Conservation (phyloP, 2,888 invertebrate species). For the Allygus modestus region DNA sequence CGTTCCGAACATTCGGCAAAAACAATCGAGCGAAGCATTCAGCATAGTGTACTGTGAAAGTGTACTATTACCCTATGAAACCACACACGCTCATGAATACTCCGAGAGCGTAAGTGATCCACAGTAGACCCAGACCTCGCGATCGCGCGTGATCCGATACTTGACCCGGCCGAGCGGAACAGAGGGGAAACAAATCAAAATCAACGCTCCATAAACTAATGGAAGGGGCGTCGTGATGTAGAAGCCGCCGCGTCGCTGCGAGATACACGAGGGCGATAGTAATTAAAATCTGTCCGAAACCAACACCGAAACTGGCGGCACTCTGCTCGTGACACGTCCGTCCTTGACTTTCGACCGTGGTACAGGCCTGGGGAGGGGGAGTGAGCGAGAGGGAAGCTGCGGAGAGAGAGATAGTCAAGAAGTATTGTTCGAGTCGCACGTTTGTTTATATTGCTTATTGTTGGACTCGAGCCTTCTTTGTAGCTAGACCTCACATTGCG, state of each 20-base stretch:
- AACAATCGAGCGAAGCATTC: too few relatives aligned
- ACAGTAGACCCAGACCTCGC: too few relatives aligned
- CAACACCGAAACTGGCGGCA: slow-evolving; percentile 1
- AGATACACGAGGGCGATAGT: slow-evolving; percentile 42
- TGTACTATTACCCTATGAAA: too few relatives aligned
- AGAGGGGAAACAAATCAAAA: slow-evolving; percentile 17
- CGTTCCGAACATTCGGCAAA: too few relatives aligned
- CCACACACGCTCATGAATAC: too few relatives aligned
- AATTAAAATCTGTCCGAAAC: slow-evolving; percentile 57
- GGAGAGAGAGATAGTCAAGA: not conserved
- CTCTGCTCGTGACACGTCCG: slow-evolving; percentile 24
- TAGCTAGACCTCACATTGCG: slow-evolving; percentile 24
- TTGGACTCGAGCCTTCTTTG: slow-evolving; percentile 16
- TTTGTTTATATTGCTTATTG: slow-evolving; percentile 43
- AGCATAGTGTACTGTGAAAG: too few relatives aligned
- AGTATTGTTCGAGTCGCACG: slow-evolving; percentile 50
- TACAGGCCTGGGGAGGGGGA: slow-evolving; percentile 10
- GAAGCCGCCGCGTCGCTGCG: slow-evolving; percentile 5
- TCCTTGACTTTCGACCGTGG: slow-evolving; percentile 47
- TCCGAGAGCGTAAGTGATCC: too few relatives aligned
- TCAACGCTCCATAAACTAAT: slow-evolving; percentile 40
- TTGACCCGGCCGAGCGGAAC: not conserved
- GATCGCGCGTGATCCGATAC: not conserved
- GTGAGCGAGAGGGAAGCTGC: not conserved
- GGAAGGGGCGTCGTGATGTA: slow-evolving; percentile 28